Conservation (phyloP, 2,888 invertebrate genomes). For the Temnothorax rugatulus region DNA sequence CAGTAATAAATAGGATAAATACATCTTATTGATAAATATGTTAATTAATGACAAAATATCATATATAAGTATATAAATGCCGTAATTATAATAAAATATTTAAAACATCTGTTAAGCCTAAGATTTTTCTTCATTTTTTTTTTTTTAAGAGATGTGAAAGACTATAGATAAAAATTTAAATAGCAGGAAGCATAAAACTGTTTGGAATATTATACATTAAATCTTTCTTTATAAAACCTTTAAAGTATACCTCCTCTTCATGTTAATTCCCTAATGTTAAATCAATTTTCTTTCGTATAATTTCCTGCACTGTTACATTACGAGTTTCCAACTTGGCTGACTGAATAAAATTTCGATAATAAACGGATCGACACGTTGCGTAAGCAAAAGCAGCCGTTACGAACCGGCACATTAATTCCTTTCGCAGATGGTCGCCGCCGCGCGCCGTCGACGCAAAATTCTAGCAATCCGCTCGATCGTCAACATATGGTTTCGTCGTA, state of each 20-base stretch:
- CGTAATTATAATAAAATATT: background rate
- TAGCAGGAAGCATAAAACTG: background rate
- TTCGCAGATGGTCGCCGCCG: constrained; percentile 49
- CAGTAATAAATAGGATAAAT: background rate
- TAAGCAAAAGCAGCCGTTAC: constrained; percentile 44
- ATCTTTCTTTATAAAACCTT: background rate
- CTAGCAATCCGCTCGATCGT: constrained; percentile 53
- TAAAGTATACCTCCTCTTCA: background rate
- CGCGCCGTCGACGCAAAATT: constrained; percentile 26
- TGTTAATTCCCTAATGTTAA: background rate
- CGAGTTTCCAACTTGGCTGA: background rate
- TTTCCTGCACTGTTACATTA: background rate
- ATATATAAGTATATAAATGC: background rate
- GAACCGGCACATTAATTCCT: constrained; percentile 26
- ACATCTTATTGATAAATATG: background rate
- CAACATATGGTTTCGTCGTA: constrained; percentile 47
- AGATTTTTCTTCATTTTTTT: background rate
- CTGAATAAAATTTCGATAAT: constrained; percentile 42
- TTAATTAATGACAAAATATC: background rate
- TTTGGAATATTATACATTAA: background rate
- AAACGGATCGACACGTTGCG: constrained; percentile 27
- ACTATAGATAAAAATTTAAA: background rate
- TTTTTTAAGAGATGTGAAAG: no score
- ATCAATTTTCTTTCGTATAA: constrained; percentile 14
- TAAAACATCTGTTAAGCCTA: background rate